Evolutionary conservation across 2,797 vertebrate genomes (phyloP).

Genomic region (Tachyglossus aculeatus): DNA sequence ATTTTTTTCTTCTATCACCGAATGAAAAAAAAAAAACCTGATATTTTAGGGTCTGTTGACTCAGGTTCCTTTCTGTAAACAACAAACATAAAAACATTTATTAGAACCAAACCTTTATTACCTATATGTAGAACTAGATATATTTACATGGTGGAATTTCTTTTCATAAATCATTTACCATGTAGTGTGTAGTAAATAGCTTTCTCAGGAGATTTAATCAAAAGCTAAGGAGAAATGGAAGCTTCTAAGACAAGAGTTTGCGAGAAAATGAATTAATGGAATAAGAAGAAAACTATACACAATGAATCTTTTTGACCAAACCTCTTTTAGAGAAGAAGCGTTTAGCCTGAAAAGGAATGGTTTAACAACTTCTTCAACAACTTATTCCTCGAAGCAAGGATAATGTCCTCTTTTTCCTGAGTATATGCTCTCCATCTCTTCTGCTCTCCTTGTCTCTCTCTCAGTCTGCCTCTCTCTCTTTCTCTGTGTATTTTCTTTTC

Average conservation of each 20-base stretch:
- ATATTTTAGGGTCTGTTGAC: background rate
- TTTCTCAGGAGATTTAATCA: conserved; percentile 37
- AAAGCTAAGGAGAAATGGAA: conserved; percentile 27
- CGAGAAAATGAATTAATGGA: background rate
- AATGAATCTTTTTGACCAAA: too few relatives aligned
- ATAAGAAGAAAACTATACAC: background rate
- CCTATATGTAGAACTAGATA: background rate
- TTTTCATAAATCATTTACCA: conserved; percentile 28
- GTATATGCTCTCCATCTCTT: background rate
- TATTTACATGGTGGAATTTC: conserved; percentile 25
- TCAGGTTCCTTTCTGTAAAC: background rate
- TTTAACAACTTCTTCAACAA: background rate
- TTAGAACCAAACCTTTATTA: conserved; percentile 24
- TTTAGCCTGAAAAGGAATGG: too few relatives aligned
- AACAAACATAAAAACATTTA: conserved; percentile 7
- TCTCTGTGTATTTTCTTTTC: background rate
- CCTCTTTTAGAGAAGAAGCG: too few relatives aligned
- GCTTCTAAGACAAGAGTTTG: conserved; percentile 16
- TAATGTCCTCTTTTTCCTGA: background rate
- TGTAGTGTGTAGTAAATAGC: conserved; percentile 27
- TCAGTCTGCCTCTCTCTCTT: background rate
- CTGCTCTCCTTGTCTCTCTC: background rate
- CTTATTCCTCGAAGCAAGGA: background rate
- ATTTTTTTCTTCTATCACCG: background rate
- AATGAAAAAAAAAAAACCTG: background rate